Evolutionary conservation across 2,888 invertebrate species (phyloP).

Genomic region (Ochropleura leucogaster): DNA sequence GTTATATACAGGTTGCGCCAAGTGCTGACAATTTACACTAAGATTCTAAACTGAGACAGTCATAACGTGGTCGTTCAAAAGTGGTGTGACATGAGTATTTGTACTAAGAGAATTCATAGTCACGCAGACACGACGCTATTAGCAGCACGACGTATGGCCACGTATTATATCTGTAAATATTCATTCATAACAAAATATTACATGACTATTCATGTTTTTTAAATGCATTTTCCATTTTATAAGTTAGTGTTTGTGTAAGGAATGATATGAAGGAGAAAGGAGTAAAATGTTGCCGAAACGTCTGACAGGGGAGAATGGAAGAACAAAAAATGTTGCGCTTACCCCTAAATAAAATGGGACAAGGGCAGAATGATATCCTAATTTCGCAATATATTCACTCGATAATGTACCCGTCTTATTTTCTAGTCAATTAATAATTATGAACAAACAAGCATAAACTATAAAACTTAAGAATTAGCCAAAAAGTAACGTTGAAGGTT

Average conservation of each 20-base stretch:
- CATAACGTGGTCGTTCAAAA: constrained; percentile 44
- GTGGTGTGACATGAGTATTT: constrained; percentile 61
- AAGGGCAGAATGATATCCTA: no score
- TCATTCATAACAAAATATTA: constrained; percentile 3
- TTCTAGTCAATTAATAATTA: not conserved
- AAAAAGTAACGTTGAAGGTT: not conserved
- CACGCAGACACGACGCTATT: constrained; percentile 59
- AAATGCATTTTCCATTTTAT: not conserved
- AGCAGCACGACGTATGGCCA: constrained; percentile 35
- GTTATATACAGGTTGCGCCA: constrained; percentile 34
- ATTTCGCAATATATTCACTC: constrained; percentile 5
- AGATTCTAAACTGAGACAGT: constrained; percentile 55
- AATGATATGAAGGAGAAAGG: no score
- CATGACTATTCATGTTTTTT: not conserved
- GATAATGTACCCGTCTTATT: not conserved
- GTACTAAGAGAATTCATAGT: constrained; percentile 59
- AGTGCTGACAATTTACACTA: constrained; percentile 56
- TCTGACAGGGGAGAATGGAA: no score
- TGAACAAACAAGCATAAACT: not conserved
- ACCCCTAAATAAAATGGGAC: no score
- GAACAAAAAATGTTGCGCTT: no score
- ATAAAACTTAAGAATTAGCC: not conserved
- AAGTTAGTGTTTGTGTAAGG: no score
- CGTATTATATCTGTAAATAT: constrained; percentile 30
- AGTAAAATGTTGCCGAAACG: no score